Base-by-base conservation (phyloP, 2,797 vertebrate genomes). In the Rhinogobio ventralis region DNA sequence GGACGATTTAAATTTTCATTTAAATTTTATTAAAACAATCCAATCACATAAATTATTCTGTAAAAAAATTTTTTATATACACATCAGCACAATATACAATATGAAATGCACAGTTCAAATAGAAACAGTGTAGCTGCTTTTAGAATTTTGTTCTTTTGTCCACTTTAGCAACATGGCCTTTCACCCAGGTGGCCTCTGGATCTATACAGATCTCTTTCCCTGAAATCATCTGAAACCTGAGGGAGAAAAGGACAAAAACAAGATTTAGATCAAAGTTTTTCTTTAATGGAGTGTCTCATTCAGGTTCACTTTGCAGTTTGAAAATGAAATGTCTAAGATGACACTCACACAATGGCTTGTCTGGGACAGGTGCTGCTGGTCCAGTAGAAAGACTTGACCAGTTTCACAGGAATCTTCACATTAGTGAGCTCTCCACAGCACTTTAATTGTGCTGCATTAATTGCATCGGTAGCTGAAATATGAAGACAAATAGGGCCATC, bases 391-490 rank as follows among this genome's bases (percentile, higher is more conserved):
- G 46, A 72, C 15, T 23, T 36, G 2, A 88, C 69, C 1, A 0
- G 6, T 2, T 0, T 71, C 4, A 84, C 0, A 23, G 87, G 87
- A 51, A 88, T 49, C 53, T 4, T 64, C 1, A 5, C 0, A 0
- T 9, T 45, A 14, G 0, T 53, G 7, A 81, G 4, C 15, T 4
- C 0, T 1, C 0, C 0, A 81, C 86, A 87, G 46, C 86, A 87
- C 0, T 0, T 0, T 1, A 0, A 5, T 1, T 9, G 10, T 19
- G 7, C 11, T 0, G 0, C 0, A 0, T 15, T 0, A 3, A 13
- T 0, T 28, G 13, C 0, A 0, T 0, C 0, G 0, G 53, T 0
- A 55, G 33, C 78, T 84, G 30, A 51, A 79, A 82, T 23, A 23
- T n/a, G 0, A 1, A 46, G 20, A 64, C 25, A 30, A 64, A 64